Evolutionary conservation across 1,140 invertebrate genomes (phyloP).

Genomic region (Lucilia sericata): DNA sequence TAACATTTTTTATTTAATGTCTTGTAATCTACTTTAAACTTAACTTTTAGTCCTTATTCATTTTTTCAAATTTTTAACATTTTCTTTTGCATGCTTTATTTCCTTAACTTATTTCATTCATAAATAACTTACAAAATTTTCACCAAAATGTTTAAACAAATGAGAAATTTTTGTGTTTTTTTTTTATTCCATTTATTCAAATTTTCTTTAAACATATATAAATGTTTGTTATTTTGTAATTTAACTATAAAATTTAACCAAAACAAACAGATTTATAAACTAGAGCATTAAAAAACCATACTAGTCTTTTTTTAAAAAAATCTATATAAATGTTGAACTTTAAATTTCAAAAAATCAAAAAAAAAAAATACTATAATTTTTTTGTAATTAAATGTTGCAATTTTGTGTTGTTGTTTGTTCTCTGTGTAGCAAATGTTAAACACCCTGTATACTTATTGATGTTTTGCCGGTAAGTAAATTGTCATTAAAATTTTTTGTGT

Average conservation of each 20-base stretch:
- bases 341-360: conserved; percentile 9
- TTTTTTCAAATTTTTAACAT: conserved; percentile 1
- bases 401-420: conserved; percentile 55
- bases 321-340: not conserved
- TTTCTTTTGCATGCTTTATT: conserved; percentile 34
- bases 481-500: conserved; percentile 29
- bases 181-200: conserved; percentile 1
- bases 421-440: conserved; percentile 67
- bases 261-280: not conserved
- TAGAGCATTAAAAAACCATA: not conserved
- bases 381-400: conserved; percentile 61
- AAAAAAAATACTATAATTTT: conserved; percentile 39
- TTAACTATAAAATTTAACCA: not conserved
- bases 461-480: conserved; percentile 66
- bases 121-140: not conserved
- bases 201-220: not conserved
- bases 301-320: not conserved
- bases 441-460: conserved; percentile 67
- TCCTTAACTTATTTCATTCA: not conserved
- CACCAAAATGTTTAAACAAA: not conserved
- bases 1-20: not conserved
- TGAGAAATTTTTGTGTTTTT: not conserved
- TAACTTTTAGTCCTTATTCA: not conserved
- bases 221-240: conserved; percentile 17
- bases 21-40: not conserved